Evolutionary conservation across 2,888 invertebrate genomes (phyloP).

Genomic region (Acanthosepion pharaonis): DNA sequence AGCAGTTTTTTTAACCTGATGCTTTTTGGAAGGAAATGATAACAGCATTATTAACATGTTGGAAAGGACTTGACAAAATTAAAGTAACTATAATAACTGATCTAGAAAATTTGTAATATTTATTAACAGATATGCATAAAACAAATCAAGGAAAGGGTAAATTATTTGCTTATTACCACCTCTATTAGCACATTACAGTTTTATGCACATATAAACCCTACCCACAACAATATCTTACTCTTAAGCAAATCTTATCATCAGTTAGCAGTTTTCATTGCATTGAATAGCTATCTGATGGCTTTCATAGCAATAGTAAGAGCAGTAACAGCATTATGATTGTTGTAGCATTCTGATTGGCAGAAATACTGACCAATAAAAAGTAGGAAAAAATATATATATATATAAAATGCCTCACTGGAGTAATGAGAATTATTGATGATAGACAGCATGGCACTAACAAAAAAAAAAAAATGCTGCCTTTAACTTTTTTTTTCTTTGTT

Average conservation of each 20-base stretch:
- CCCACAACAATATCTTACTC: conserved; percentile 5
- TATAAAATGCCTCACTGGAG: not conserved
- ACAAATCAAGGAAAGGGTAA: not conserved
- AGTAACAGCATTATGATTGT: conserved; percentile 17
- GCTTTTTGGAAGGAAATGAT: not conserved
- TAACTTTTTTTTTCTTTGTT: not conserved
- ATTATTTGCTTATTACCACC: not conserved
- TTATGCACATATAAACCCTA: not conserved
- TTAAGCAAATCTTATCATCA: conserved; percentile 11
- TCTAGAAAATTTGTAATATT: not conserved
- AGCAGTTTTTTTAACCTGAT: not conserved
- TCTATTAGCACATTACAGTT: conserved; percentile 4
- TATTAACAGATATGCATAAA: not conserved
- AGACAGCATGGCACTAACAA: not conserved
- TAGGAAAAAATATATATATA: not conserved
- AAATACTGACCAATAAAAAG: not conserved
- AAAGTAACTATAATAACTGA: not conserved
- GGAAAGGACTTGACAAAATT: not conserved
- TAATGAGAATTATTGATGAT: not conserved
- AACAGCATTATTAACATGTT: not conserved
- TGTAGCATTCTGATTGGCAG: not conserved
- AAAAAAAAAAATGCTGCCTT: not conserved
- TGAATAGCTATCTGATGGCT: not conserved
- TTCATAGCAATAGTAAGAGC: not conserved
- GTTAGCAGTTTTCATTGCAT: not conserved